These are phyloP conservation scores for Coptodon bakossiorum DNA, from an alignment of 2,113 vertebrate genomes.

Conservation along the genomic window DNA sequence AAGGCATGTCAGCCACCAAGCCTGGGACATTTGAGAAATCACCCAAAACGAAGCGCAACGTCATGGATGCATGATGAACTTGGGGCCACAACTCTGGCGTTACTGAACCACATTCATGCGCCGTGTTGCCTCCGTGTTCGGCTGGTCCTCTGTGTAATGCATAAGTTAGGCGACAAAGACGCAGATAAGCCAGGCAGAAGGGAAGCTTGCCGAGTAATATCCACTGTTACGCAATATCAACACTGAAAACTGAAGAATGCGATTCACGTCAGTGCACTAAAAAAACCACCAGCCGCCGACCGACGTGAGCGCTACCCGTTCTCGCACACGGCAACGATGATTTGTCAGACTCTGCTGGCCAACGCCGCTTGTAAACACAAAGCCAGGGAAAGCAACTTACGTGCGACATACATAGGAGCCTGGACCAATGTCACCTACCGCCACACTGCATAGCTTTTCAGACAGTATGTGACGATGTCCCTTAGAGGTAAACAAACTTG, in stretches of 20 bases:
- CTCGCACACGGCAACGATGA: not conserved
- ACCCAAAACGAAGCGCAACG: not conserved
- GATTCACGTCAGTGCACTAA: constrained; percentile 48
- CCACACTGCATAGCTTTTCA: not conserved
- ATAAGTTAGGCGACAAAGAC: constrained; percentile 1
- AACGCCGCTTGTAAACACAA: constrained; percentile 27
- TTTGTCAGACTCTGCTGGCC: not conserved
- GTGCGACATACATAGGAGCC: not conserved
- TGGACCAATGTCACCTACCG: constrained; percentile 42
- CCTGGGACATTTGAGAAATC: not conserved
- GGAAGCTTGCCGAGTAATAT: constrained; percentile 11
- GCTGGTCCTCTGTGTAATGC: constrained; percentile 7
- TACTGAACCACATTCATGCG: not conserved
- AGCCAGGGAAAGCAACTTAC: not conserved
- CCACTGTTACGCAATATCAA: constrained; percentile 69
- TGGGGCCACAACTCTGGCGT: not conserved
- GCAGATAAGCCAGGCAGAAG: constrained; percentile 22
- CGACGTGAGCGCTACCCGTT: not conserved
- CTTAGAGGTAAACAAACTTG: constrained; percentile 2
- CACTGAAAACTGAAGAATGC: constrained; percentile 68
- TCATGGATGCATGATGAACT: not conserved
- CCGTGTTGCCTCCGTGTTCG: not conserved
- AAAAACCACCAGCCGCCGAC: constrained; percentile 4
- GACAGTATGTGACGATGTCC: not conserved
- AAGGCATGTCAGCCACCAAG: not conserved